Evolutionary conservation across 2,113 vertebrate genomes (phyloP).

Genomic region (Gymnarchus niloticus): DNA sequence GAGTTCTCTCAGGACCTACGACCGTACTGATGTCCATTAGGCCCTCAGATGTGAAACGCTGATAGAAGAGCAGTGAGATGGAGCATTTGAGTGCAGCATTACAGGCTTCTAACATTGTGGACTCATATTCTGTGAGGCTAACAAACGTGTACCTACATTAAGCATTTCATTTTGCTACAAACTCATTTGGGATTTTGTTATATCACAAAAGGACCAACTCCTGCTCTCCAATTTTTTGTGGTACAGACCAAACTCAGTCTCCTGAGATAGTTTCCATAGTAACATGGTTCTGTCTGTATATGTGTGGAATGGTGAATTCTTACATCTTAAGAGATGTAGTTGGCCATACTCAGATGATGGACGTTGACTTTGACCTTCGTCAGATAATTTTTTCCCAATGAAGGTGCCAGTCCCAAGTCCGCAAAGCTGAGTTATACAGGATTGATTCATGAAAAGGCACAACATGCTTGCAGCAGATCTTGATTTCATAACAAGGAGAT

Average conservation of each 20-base stretch:
- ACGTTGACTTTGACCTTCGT: background rate
- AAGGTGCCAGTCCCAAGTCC: background rate
- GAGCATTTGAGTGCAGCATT: conserved; percentile 47
- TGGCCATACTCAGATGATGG: background rate
- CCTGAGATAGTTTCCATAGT: conserved; percentile 54
- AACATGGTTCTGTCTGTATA: conserved; percentile 45
- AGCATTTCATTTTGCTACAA: background rate
- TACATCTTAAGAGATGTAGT: background rate
- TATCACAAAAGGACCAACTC: background rate
- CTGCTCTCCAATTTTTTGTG: background rate
- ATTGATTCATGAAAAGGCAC: background rate
- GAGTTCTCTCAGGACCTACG: conserved; percentile 54
- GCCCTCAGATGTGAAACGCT: background rate
- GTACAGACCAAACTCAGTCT: conserved; percentile 4
- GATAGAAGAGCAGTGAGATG: conserved; percentile 41
- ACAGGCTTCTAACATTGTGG: background rate
- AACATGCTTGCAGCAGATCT: background rate
- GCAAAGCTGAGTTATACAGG: background rate
- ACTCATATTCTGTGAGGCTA: background rate
- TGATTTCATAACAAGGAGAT: background rate
- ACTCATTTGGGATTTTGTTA: background rate
- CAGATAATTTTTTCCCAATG: background rate
- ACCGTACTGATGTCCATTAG: conserved; percentile 45
- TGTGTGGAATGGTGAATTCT: conserved; percentile 30
- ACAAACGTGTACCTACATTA: background rate